Conservation (phyloP, 2,113 vertebrate genomes). For the Atherinomorus stipes region DNA sequence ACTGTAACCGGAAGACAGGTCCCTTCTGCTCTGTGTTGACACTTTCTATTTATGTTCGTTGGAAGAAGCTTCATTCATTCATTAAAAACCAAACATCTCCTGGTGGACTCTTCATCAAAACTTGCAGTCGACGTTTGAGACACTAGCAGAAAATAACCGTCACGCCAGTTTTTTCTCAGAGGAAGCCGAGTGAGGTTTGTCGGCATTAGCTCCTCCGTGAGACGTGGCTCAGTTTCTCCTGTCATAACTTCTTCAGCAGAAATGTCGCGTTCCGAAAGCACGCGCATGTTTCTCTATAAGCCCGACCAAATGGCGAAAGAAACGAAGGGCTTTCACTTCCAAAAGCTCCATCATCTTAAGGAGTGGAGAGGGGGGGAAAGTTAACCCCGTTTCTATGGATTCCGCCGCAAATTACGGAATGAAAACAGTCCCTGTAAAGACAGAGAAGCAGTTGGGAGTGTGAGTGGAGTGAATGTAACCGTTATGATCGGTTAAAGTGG, state of each 20-base stretch:
- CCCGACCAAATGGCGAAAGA: background rate
- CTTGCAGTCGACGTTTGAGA: background rate
- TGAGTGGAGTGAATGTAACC: background rate
- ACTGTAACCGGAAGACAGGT: conserved; percentile 16
- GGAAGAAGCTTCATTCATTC: conserved; percentile 59
- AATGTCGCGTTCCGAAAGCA: background rate
- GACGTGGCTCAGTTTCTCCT: conserved; percentile 64
- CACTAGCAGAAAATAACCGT: background rate
- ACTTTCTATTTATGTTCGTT: conserved; percentile 11
- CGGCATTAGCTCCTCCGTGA: conserved; percentile 46
- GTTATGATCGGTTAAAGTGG: conserved; percentile 9
- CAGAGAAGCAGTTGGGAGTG: background rate
- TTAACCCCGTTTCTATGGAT: conserved; percentile 57
- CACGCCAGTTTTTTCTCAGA: conserved; percentile 1
- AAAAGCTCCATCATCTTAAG: background rate
- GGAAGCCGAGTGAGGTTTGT: conserved; percentile 38
- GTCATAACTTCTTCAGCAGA: conserved; percentile 39
- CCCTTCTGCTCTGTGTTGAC: background rate
- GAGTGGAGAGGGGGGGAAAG: conserved; percentile 36
- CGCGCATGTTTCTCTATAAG: background rate
- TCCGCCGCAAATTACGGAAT: conserved; percentile 40
- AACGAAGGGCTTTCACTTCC: background rate
- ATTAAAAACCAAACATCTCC: conserved; percentile 26
- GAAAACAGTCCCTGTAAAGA: conserved; percentile 39
- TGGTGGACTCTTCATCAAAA: background rate